phyloP scores from a whole-genome alignment of 2,797 vertebrate species.

The Phalanger gymnotis region DNA sequence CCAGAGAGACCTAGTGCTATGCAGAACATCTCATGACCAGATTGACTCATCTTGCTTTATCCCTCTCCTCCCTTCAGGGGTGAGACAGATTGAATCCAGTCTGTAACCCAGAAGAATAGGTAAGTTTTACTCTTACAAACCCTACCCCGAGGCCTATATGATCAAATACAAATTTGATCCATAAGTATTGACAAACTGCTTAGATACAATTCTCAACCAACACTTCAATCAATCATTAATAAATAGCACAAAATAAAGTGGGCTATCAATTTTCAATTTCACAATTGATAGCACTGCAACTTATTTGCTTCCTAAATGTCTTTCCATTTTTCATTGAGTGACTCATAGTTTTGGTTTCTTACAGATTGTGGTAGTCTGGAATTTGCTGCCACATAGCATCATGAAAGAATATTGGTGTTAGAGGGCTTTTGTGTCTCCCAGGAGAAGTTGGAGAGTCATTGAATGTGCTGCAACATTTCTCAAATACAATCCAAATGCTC shows the following conservation, averaged over 20 bases:
- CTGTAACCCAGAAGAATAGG: background rate
- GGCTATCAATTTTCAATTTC: background rate
- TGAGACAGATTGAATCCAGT: background rate
- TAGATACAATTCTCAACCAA: background rate
- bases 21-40: background rate
- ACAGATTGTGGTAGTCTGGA: no score
- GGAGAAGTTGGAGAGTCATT: background rate
- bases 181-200: background rate
- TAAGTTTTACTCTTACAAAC: background rate
- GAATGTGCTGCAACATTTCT: background rate
- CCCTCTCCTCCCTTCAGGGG: background rate
- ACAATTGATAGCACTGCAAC: background rate
- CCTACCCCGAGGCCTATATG: background rate
- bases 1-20: background rate
- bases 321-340: background rate
- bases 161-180: background rate
- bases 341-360: background rate
- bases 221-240: background rate
- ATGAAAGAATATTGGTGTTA: background rate
- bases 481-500: background rate
- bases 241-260: background rate
- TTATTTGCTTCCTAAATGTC: background rate
- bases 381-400: background rate
- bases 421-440: background rate
- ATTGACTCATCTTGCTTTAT: background rate